Conservation (phyloP, 1,140 invertebrate species). For the Lineus longissimus region DNA sequence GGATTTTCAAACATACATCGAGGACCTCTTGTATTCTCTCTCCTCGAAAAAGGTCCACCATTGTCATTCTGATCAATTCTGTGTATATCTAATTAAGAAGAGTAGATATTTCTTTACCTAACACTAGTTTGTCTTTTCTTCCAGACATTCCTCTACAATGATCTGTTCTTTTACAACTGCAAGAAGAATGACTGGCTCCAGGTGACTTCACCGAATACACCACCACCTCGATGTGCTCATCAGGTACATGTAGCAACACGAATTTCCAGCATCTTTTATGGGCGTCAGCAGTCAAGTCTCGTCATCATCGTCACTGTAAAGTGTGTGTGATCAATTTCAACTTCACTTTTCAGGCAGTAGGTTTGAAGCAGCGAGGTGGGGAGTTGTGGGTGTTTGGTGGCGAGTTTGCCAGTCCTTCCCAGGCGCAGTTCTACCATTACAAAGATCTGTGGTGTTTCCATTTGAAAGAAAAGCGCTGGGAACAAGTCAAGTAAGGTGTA, state of each 20-base stretch:
- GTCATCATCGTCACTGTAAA: not conserved
- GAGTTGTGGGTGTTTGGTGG: slow-evolving; percentile 79
- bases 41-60: too few species aligned
- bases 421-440: slow-evolving; percentile 92
- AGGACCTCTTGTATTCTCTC: too few species aligned
- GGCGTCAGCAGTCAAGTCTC: too few species aligned
- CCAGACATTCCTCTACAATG: slow-evolving; percentile 78
- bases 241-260: slow-evolving; percentile 67
- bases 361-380: slow-evolving; percentile 72
- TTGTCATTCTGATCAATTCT: too few species aligned
- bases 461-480: slow-evolving; percentile 76
- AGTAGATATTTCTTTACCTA: too few species aligned
- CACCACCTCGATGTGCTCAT: slow-evolving; percentile 82
- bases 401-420: slow-evolving; percentile 83
- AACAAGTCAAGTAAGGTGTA: slow-evolving; percentile 69
- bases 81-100: too few species aligned
- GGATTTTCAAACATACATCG: too few species aligned
- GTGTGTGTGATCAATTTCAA: slow-evolving; percentile 4
- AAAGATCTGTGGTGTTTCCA: slow-evolving; percentile 86
- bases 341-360: slow-evolving; percentile 55
- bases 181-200: slow-evolving; percentile 75
- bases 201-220: slow-evolving; percentile 73
- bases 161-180: slow-evolving; percentile 79
- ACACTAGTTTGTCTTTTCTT: too few species aligned
- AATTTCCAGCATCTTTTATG: not conserved